Evolutionary conservation across 2,113 vertebrate species (phyloP), one percentile per base, ranked within the genome.

Genomic region (Gallinago media): DNA sequence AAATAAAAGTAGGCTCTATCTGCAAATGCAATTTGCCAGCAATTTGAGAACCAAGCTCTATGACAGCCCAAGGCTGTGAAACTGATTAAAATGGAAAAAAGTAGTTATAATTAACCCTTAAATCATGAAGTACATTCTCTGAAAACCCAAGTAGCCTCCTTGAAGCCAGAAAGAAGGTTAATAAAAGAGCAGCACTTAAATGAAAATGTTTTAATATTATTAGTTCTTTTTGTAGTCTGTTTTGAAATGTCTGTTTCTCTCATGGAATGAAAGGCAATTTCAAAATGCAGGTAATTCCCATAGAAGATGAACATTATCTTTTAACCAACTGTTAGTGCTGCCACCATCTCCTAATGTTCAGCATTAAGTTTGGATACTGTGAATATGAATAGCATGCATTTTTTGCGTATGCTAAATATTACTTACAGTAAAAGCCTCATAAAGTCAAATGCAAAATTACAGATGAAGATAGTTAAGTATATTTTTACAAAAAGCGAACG

Each of bases 61-160:
- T 87, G 91, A 91, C 36, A 81, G 79, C 70, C 77, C 36, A 91
- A 93, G 92, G 95, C 91, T 89, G 71, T 94, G 76, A 96, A 96
- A 92, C 85, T 72, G 88, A 81, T 94, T 93, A 81, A 96, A 94
- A 91, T 72, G 59, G 74, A 73, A 82, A 83, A 85, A 92, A 84
- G 61, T 59, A 70, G 49, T 76, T 89, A 38, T 93, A 96, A 89
- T 92, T 85, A 91, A 94, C 62, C 62, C 81, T 91, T 95, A 85
- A 90, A 63, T 90, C 56, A 77, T 66, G 44, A 88, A 95, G 20
- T 31, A 46, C 72, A 34, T 96, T 95, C 47, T 85, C 56, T 78
- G 55, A 84, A 91, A 97, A 74, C 44, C 44, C 56, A 75, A 23
- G 63, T 49, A 63, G 31, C 75, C 42, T 90, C 42, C 31, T 50